Base-by-base conservation (phyloP, 2,113 vertebrate species). In the Sander lucioperca region DNA sequence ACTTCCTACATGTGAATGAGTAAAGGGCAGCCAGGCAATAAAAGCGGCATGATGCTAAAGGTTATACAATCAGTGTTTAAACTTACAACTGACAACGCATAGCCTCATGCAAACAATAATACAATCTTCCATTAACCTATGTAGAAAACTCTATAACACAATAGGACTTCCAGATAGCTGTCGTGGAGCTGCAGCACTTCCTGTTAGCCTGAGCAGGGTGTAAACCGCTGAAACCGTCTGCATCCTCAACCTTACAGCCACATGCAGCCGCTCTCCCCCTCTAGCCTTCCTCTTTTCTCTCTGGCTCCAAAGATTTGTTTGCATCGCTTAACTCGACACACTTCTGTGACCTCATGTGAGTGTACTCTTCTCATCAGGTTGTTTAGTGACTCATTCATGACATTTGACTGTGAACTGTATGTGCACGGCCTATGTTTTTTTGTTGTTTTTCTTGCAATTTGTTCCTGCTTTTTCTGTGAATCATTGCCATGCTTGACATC, bases 371-470 rank as follows among this genome's bases (percentile, higher is more conserved):
- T 82, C 84, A 83, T 84, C 82, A 70, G 85, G 58, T 79, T 59
- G 54, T 77, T 85, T 54, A 83, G 86, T 91, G 91, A 92, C 90
- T 93, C 91, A 91, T 70, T 74, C 82, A 65, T 88, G 90, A 83
- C 86, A 89, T 93, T 92, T 90, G 90, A 88, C 84, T 74, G 86
- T 59, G 56, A 80, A 88, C 83, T 75, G 61, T n/a, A 16, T 30
- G 62, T 80, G n/a, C 53, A 73, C 25, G 16, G 66, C 50, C 45
- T 18, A n/a, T 33, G 2, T 84, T 80, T 85, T 54, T 21, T 51
- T 87, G 67, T 39, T 7, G 6, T 23, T 81, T 88, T 77, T 43
- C 39, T 65, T 73, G 70, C 71, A 84, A 53, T 59, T 58, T 53
- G 23, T 71, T 74, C 83, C 78, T 77, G 72, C 65, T 50, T 84